These are phyloP conservation scores for Oryzias curvinotus DNA, from an alignment of 2,113 vertebrate species.

Conservation along the genomic window DNA sequence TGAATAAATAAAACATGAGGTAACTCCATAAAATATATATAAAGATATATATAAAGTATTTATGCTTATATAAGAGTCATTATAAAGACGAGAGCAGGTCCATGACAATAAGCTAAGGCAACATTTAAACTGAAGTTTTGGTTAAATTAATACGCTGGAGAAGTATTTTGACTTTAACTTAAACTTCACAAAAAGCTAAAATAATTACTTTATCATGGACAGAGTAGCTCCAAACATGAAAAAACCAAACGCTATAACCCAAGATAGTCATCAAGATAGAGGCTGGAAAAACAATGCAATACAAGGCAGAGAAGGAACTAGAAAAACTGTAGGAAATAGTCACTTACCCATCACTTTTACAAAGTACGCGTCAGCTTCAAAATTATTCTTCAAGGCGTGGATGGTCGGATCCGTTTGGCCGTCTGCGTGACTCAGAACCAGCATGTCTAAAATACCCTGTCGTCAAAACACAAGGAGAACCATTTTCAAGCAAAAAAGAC, in stretches of 20 bases:
- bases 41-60: too few species aligned
- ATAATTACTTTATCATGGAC: slow-evolving; percentile 12
- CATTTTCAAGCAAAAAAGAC: too few species aligned
- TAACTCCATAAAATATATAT: too few species aligned
- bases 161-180: background rate
- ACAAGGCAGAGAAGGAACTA: background rate
- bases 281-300: slow-evolving; percentile 16
- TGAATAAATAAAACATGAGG: too few species aligned
- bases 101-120: too few species aligned
- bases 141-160: too few species aligned
- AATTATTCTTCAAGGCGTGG: slow-evolving; percentile 94
- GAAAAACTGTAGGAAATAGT: slow-evolving; percentile 2
- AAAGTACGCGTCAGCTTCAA: slow-evolving; percentile 96
- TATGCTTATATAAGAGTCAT: too few species aligned
- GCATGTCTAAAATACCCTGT: slow-evolving; percentile 95
- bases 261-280: slow-evolving; percentile 27
- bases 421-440: slow-evolving; percentile 84
- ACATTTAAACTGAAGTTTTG: too few species aligned
- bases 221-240: slow-evolving; percentile 21
- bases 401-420: slow-evolving; percentile 81
- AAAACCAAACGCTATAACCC: slow-evolving; percentile 31
- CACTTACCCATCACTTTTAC: slow-evolving; percentile 99
- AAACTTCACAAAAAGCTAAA: slow-evolving; percentile 25
- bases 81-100: too few species aligned
- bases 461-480: too few species aligned